Evolutionary conservation across 2,888 invertebrate species (phyloP).

Genomic region (Lydus trimaculatus): DNA sequence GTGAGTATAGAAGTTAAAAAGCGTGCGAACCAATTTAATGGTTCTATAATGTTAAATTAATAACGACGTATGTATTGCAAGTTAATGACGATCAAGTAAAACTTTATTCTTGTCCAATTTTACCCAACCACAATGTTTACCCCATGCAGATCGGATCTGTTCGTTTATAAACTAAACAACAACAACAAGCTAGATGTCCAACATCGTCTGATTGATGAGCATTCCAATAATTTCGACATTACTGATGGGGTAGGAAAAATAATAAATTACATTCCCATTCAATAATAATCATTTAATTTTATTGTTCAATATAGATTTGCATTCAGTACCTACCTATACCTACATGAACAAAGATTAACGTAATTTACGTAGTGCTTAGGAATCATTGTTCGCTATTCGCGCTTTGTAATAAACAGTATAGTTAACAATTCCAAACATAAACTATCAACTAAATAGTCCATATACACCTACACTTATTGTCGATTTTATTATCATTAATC

Average conservation of each 20-base stretch:
- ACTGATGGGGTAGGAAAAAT: not conserved
- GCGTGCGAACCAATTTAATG: constrained; percentile 31
- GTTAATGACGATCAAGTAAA: constrained; percentile 21
- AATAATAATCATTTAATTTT: constrained; percentile 26
- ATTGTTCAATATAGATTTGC: constrained; percentile 26
- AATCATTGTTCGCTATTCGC: constrained; percentile 37
- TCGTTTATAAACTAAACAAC: not conserved
- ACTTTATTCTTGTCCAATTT: constrained; percentile 14
- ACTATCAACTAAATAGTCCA: not conserved
- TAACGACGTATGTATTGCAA: constrained; percentile 24
- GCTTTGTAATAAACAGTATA: constrained; percentile 36
- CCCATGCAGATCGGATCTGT: constrained; percentile 10
- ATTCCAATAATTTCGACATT: constrained; percentile 5
- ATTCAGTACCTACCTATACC: constrained; percentile 22
- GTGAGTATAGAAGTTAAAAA: constrained; percentile 25
- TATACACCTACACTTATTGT: not conserved
- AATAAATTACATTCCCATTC: constrained; percentile 11
- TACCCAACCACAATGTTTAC: constrained; percentile 16
- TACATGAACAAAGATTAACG: constrained; percentile 30
- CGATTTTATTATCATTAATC: not conserved
- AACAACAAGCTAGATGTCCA: not conserved
- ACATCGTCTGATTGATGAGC: constrained; percentile 17
- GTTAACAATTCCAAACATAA: constrained; percentile 26
- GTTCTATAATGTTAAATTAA: constrained; percentile 32
- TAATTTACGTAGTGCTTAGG: constrained; percentile 34